Evolutionary conservation across 2,113 vertebrate genomes (phyloP).

Genomic region (Scartelaos histophorus): DNA sequence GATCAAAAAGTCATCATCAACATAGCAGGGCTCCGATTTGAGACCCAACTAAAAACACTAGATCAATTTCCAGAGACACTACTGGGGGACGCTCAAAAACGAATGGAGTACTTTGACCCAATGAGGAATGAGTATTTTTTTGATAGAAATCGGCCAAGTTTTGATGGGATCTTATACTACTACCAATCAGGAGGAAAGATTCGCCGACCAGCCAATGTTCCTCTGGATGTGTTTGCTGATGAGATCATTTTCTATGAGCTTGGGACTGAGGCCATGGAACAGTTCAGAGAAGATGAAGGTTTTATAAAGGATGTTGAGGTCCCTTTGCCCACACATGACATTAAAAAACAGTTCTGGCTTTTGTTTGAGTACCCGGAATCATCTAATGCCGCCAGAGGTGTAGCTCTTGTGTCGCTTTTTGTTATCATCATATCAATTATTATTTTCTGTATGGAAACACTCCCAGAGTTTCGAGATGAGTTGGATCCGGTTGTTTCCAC

Average conservation of each 20-base stretch:
- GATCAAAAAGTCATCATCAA: slow-evolving; percentile 93
- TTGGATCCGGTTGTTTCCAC: slow-evolving; percentile 56
- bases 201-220: slow-evolving; percentile 90
- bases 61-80: slow-evolving; percentile 92
- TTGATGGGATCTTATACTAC: slow-evolving; percentile 96
- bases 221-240: slow-evolving; percentile 90
- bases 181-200: slow-evolving; percentile 96
- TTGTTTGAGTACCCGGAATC: slow-evolving; percentile 96
- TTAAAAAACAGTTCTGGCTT: slow-evolving; percentile 92
- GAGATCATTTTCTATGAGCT: slow-evolving; percentile 94
- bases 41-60: slow-evolving; percentile 90
- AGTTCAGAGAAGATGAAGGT: slow-evolving; percentile 95
- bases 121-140: slow-evolving; percentile 99
- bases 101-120: slow-evolving; percentile 94
- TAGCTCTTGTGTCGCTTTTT: slow-evolving; percentile 90
- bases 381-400: slow-evolving; percentile 88
- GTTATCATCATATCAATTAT: slow-evolving; percentile 96
- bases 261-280: slow-evolving; percentile 90
- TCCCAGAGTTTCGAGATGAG: slow-evolving; percentile 93
- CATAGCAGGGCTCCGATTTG: slow-evolving; percentile 92
- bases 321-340: slow-evolving; percentile 85
- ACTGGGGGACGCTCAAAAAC: slow-evolving; percentile 87
- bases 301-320: slow-evolving; percentile 92
- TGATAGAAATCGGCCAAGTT: slow-evolving; percentile 93
- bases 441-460: slow-evolving; percentile 95